Evolutionary conservation across 2,113 vertebrate genomes (phyloP).

Genomic region (Ellobius talpinus): DNA sequence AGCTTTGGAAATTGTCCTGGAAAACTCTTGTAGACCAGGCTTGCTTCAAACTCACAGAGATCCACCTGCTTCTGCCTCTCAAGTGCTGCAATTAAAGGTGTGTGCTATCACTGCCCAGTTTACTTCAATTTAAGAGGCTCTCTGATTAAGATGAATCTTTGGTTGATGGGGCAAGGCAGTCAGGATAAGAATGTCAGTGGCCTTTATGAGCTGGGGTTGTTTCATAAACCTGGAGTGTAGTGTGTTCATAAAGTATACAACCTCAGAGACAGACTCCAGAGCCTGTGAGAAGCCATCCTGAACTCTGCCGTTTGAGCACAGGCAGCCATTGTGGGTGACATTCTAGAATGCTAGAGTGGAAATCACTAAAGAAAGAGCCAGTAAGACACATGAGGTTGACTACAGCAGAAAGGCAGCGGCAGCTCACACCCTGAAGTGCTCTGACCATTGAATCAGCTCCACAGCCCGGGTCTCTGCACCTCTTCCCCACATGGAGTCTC

Average conservation of each 20-base stretch:
- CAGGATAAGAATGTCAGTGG: neutral
- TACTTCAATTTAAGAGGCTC: neutral
- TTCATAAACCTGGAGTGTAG: slow-evolving; percentile 40
- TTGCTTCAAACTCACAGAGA: neutral
- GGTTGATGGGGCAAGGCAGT: neutral
- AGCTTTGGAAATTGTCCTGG: no score
- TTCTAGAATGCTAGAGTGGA: slow-evolving; percentile 53
- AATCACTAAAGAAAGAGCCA: slow-evolving; percentile 21
- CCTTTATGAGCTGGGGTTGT: neutral
- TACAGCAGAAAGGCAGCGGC: neutral
- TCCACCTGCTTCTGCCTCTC: neutral
- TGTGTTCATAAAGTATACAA: neutral
- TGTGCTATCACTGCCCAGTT: neutral
- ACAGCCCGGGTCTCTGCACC: neutral
- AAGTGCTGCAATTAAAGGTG: neutral
- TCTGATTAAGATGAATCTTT: neutral
- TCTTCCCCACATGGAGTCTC: neutral
- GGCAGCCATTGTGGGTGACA: slow-evolving; percentile 68
- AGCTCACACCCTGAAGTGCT: neutral
- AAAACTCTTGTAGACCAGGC: no score
- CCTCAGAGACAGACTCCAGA: neutral
- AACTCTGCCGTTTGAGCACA: neutral
- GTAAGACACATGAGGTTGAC: neutral
- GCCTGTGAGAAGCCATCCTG: neutral
- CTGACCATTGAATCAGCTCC: neutral